Evolutionary conservation across 2,113 vertebrate genomes (phyloP), one percentile per base, ranked within the genome.

Genomic region (Notothenia rossii): DNA sequence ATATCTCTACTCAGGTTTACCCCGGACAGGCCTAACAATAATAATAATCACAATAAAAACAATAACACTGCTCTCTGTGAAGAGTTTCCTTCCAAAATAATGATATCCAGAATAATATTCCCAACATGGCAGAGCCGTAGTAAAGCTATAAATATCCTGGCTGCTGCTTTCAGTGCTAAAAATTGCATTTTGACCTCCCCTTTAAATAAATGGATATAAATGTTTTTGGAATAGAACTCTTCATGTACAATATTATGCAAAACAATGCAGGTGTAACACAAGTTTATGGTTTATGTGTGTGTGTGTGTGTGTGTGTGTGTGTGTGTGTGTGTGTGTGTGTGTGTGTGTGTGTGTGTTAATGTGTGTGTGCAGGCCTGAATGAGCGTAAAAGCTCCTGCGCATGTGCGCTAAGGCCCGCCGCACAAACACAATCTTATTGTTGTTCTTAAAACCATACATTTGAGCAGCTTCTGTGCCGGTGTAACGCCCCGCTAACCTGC

Each of bases 1-100:
- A 90, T 91, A 88, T 92, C 86, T 88, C 29, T 84, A 83, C 92
- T 94, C 93, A 94, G 93, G 93, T 93, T 14, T 67, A 87, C 82
- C 89, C 86, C 62, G n/a, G 48, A 82, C 50, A 69, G 78, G 79
- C 67, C 68, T 72, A n/a, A 66, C 3, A 46, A 55, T 48, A 15
- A 20, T 43, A 25, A 15, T 40, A n/a, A 62, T 9, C 40, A 68
- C 12, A 12, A 40, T 9, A 0, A 60, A 65, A 36, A 15, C 53
- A 33, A 58, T 45, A 10, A 49, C 77, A 17, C 49, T 53, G 67
- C 33, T 12, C 62, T 58, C 8, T 50, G 63, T 81, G 81, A 82
- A 86, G 83, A 88, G 79, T 84, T 87, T 82, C 58, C 61, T 72
- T 88, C 84, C 81, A 81, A 84, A 73, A 78, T 17, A 17, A 61